Percentiles rank a stretch among this genome's conserved stretches.
These are phyloP conservation scores for Temnothorax curvispinosus DNA, from an alignment of 1,140 invertebrate genomes.

Conservation along the genomic window DNA sequence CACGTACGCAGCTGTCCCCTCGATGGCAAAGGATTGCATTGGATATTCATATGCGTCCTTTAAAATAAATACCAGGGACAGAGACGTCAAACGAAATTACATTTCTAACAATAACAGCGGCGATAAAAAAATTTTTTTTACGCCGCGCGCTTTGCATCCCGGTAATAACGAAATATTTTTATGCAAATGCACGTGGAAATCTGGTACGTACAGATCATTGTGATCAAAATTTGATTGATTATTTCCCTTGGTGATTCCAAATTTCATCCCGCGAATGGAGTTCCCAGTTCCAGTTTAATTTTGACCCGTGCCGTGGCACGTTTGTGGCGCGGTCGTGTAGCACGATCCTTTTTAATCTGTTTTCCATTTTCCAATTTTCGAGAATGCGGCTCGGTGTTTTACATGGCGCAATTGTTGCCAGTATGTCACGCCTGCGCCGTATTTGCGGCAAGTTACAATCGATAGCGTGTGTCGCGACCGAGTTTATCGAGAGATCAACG, in stretches of 20 bases:
- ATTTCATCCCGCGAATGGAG: background rate
- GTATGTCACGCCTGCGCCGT: constrained; percentile 38
- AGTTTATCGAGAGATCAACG: constrained; percentile 51
- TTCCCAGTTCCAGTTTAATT: background rate
- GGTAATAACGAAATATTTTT: background rate
- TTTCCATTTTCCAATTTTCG: constrained; percentile 41
- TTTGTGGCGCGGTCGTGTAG: background rate
- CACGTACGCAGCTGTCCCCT: background rate
- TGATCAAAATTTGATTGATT: background rate
- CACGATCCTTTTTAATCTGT: background rate
- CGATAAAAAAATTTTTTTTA: background rate
- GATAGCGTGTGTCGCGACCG: constrained; percentile 38
- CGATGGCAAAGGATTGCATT: background rate
- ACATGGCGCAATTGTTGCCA: constrained; percentile 16
- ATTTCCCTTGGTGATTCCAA: background rate
- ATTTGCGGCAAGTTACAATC: constrained; percentile 40
- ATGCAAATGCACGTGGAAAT: background rate
- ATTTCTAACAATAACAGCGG: background rate
- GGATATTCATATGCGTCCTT: background rate
- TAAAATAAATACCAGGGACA: background rate
- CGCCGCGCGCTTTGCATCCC: background rate
- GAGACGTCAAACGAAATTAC: background rate
- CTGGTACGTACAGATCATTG: background rate
- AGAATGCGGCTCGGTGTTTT: constrained; percentile 3
- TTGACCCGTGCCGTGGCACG: background rate